Evolutionary conservation across 2,888 invertebrate genomes (phyloP), one percentile per base, ranked within the genome.

Genomic region (Andrena haemorrhoa): DNA sequence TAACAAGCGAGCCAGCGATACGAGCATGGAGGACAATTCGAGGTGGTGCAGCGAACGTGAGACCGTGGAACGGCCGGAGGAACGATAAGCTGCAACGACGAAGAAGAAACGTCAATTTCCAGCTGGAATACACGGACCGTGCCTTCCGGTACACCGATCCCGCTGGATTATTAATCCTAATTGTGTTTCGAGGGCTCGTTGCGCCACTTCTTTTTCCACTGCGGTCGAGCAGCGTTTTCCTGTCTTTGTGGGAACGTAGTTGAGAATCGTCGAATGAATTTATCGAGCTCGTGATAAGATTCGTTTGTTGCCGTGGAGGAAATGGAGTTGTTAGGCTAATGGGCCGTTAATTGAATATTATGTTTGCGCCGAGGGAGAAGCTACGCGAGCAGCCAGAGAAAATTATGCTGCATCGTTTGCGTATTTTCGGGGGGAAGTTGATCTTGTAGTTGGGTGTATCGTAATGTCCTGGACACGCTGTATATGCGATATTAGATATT

Each of bases 81-180:
- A 56, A 63, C 70, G 86, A 86, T 84, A 81, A 84, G 63, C 61
- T 51, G 74, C 23, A 68, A 70, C 69, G 61, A 49, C 29, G 85
- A 79, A 75, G 74, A 79, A 84, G 84, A 88, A 90, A 91, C 90
- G 92, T 91, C 90, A 92, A 92, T 92, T 93, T 92, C 87, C 88
- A 91, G 85, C 2, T 82, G 89, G 86, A 90, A 90, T 87, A 86
- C 87, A 83, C 90, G 90, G 89, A 92, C 87, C 92, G 91, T 92
- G 86, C 84, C 93, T 93, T 93, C 92, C 92, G 92, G 92, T 93
- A 89, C 90, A 90, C 87, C 88, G 91, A 91, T 91, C 90, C 83
- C 23, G 80, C 53, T 63, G 60, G 75, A 86, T 86, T 86, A 87
- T 87, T 87, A 87, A 74, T 85, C 81, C 64, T 79, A 73, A 75